Base-by-base conservation (phyloP, 2,888 invertebrate genomes). In the Mesodorylaimus sp. region DNA sequence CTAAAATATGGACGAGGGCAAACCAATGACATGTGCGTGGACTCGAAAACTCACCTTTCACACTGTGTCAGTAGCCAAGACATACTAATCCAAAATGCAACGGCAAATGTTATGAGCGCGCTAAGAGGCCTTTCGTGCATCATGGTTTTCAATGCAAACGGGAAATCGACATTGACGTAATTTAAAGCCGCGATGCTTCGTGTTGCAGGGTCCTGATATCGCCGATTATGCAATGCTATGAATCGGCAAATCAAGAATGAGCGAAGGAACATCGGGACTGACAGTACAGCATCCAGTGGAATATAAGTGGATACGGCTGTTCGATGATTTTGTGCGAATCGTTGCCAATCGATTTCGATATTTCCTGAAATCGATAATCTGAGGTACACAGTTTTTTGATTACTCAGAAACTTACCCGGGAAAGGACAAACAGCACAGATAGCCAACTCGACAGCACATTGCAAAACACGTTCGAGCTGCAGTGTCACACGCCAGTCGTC, bases 71-170 rank as follows among this genome's bases (percentile, higher is more conserved):
- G 75, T 58, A 91, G 89, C 97, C 97, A 99, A 65, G 89, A 89
- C 61, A 95, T 95, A 65, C 97, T 95, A 70, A 99, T 91, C 97
- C 97, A 99, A 57, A 97, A 76, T n/a, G 93, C 91, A 59, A 97
- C 87, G 84, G 97, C 97, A 76, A 97, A 95, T 60, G 95, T 93
- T 65, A 97, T 76, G 63, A 99, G 78, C 61, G 97, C 93, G 80
- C 93, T 71, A 80, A 95, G 71, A 48, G 97, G 97, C 72, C 95
- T 97, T 70, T 99, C 97, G 69, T 95, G 95, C 97, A 99, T 97
- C 64, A 97, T 77, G 55, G 97, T 97, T 75, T 91, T 91, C 68
- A 91, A 77, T 64, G 93, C 89, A 73, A 86, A 93, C 54, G 74
- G 81, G 71, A 93, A 95, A 59, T 74, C 74, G 79, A 97, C 95